A percentile compares a stretch with the other conserved stretches of the same genome.
Evolutionary conservation across 2,797 vertebrate species (phyloP).

Genomic region (Arnoldichthys spilopterus): DNA sequence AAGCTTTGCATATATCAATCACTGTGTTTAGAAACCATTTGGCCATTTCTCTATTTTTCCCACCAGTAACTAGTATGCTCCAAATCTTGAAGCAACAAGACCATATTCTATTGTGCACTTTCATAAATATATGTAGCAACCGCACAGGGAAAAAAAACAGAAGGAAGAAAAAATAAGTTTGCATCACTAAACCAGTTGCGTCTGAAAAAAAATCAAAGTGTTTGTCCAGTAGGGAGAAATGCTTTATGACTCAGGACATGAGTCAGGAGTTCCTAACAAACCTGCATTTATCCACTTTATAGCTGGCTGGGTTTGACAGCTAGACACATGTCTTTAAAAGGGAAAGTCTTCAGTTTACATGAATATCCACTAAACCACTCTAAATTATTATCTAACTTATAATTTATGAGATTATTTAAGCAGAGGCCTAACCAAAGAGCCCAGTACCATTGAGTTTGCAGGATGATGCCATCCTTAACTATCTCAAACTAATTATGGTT

Average conservation of each 20-base stretch:
- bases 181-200: neutral
- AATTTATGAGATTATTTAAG: slow-evolving; percentile 3
- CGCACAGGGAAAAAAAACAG: too few relatives aligned
- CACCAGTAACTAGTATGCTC: neutral
- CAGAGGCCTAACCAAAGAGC: neutral
- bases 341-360: neutral
- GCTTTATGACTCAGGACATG: slow-evolving; percentile 15
- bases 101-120: neutral
- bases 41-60: neutral
- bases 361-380: neutral
- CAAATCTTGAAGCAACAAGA: neutral
- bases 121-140: neutral
- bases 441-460: slow-evolving; percentile 7
- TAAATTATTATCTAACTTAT: neutral
- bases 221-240: neutral
- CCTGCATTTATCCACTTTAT: neutral
- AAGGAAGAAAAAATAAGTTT: neutral
- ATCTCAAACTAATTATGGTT: too few relatives aligned
- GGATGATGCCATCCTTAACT: slow-evolving; percentile 23
- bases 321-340: neutral
- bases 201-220: slow-evolving; percentile 1
- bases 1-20: neutral
- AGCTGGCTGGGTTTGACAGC: neutral
- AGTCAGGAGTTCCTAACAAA: slow-evolving; percentile 7
- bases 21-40: neutral